A percentile compares a stretch with the other conserved stretches of the same genome.
phyloP scores from a whole-genome alignment of 1,140 invertebrate genomes.

The Trichonephila clavipes region DNA sequence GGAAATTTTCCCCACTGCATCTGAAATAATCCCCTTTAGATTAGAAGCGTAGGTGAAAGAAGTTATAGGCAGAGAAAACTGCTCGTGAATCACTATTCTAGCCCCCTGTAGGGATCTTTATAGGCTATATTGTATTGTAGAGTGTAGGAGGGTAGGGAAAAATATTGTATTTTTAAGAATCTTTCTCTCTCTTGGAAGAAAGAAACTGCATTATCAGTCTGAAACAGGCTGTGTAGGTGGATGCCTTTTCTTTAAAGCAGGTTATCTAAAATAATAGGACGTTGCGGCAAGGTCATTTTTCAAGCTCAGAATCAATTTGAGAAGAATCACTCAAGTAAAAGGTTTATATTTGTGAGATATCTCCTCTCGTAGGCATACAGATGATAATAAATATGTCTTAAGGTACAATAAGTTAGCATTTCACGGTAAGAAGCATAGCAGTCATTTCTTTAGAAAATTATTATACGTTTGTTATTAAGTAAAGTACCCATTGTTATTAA shows the following conservation, averaged over 20 bases:
- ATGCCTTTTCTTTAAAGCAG: not conserved
- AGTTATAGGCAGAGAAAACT: conserved; percentile 48
- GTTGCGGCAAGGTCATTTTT: not conserved
- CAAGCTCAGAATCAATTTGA: conserved; percentile 15
- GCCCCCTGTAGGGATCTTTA: not conserved
- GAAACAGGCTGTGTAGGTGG: not conserved
- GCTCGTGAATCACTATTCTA: conserved; percentile 7
- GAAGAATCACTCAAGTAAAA: not conserved
- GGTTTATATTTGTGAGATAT: not conserved
- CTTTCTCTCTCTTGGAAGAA: not conserved
- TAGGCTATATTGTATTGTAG: conserved; percentile 8
- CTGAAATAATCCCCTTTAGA: conserved; percentile 53
- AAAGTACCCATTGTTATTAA: no score
- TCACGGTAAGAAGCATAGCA: no score
- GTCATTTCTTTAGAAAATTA: no score
- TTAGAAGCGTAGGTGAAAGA: conserved; percentile 52
- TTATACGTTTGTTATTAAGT: no score
- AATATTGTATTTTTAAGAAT: conserved; percentile 48
- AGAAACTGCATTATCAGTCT: conserved; percentile 16
- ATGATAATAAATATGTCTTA: no score
- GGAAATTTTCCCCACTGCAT: conserved; percentile 32
- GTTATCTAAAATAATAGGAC: conserved; percentile 12
- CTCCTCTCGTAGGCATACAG: no score
- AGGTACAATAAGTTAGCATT: no score
- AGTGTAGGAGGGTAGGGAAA: not conserved